A percentile compares a stretch with the other conserved stretches of the same genome.
phyloP scores from a whole-genome alignment of 23 tunicate genomes.

The Halocynthia aurantium region DNA sequence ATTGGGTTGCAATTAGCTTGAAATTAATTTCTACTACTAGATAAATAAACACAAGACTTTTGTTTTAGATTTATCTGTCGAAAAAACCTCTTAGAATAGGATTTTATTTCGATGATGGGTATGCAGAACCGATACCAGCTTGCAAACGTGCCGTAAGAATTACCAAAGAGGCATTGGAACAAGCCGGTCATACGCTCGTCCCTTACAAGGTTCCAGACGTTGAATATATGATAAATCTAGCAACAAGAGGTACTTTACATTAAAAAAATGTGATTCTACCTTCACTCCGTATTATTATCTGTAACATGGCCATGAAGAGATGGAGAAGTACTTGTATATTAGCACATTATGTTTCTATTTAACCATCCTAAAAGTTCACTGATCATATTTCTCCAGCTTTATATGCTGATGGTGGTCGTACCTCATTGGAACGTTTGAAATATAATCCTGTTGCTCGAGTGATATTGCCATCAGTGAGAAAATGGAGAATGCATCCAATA shows the following conservation, averaged over 20 bases:
- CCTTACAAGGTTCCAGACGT: constrained; percentile 48
- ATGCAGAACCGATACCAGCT: constrained; percentile 75
- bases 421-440: constrained; percentile 3
- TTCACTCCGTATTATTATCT: too few relatives aligned
- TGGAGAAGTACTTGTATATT: too few relatives aligned
- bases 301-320: too few relatives aligned
- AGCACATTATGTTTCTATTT: too few relatives aligned
- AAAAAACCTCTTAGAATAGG: constrained; percentile 51
- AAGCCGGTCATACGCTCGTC: constrained; percentile 58
- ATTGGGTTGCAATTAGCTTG: too few relatives aligned
- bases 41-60: too few relatives aligned
- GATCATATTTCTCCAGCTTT: too few relatives aligned
- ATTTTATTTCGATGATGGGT: constrained; percentile 76
- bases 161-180: constrained; percentile 41
- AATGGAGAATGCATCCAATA: constrained; percentile 10
- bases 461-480: constrained; percentile 17
- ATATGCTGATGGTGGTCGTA: constrained; percentile 15
- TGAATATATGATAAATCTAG: constrained; percentile 35
- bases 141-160: constrained; percentile 48
- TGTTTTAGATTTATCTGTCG: constrained; percentile 27
- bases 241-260: constrained; percentile 4
- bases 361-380: too few relatives aligned
- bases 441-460: constrained; percentile 6
- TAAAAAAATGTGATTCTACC: too few relatives aligned
- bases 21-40: too few relatives aligned